Base-by-base conservation (phyloP, 2,888 invertebrate genomes). In the Esperia sulphurella region DNA sequence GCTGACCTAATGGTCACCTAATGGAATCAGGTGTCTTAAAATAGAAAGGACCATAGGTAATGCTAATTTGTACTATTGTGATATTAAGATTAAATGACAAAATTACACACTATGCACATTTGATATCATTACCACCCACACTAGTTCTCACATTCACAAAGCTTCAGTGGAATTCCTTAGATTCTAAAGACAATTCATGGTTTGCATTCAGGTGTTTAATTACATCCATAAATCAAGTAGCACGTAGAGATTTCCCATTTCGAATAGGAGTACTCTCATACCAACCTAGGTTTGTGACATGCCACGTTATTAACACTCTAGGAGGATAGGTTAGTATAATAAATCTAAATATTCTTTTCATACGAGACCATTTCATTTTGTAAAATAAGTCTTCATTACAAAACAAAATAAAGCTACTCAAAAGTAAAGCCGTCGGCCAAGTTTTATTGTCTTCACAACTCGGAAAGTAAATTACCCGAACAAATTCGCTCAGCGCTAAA, bases 371-470 rank as follows among this genome's bases (percentile, higher is more conserved):
- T 63, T 69, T 63, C 61, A 65, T 66, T n/a, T 68, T 68, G 65
- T 72, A 66, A 75, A 72, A 76, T 77, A 77, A 70, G 69, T 79
- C 73, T 77, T 76, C 75, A 74, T 79, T 75, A 71, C 68, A 69
- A 66, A 69, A 78, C 73, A 76, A 76, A 79, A 79, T 74, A 74
- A 79, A 75, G 70, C 71, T 69, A 70, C 74, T 77, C 72, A 77
- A 78, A 80, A 75, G 72, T 69, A 74, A 71, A 71, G 65, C 70
- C 63, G 57, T 57, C 67, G 14, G 69, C 77, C 68, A 84, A 84
- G 73, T 85, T 85, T 85, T 85, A 85, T 84, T 85, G 84, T 86
- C 82, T 84, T 83, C 77, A 69, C 81, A 84, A 84, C 79, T 86
- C 79, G 71, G 76, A 74, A 77, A 84, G 84, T 86, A 85, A 84